A percentile compares a stretch with the other conserved stretches of the same genome.
Conservation (phyloP, 1,140 invertebrate species). For the Pseudomyrmex dendroicus region DNA sequence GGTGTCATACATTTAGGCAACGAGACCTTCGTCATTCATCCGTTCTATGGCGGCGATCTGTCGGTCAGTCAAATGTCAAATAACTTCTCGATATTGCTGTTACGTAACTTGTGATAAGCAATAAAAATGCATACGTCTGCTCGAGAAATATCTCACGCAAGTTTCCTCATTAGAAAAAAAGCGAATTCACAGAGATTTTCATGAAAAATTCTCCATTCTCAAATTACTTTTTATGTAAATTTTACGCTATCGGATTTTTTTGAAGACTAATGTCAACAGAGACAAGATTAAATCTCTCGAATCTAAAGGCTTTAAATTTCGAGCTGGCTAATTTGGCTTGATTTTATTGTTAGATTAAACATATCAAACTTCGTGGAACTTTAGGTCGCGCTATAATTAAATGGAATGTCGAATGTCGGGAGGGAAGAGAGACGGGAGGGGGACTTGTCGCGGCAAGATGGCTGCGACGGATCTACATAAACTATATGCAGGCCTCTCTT, state of each 20-base stretch:
- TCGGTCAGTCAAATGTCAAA: conserved; percentile 91
- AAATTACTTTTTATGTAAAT: too few species aligned
- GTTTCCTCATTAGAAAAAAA: too few species aligned
- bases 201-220: too few species aligned
- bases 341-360: conserved; percentile 47
- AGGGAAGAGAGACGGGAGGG: too few species aligned
- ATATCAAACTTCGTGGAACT: conserved; percentile 18
- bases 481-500: conserved; percentile 87
- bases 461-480: conserved; percentile 62
- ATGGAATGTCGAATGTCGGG: conserved; percentile 24
- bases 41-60: conserved; percentile 97
- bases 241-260: too few species aligned
- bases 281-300: too few species aligned
- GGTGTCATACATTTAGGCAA: conserved; percentile 98
- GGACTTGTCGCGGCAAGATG: not conserved
- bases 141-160: too few species aligned
- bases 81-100: too few species aligned
- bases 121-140: too few species aligned
- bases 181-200: too few species aligned
- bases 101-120: too few species aligned
- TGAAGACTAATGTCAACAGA: too few species aligned
- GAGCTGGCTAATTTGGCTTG: conserved; percentile 16
- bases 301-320: not conserved
- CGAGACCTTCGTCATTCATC: conserved; percentile 98
- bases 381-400: conserved; percentile 50